phyloP scores from a whole-genome alignment of 1,140 invertebrate species.

The Drosophila novamexicana region DNA sequence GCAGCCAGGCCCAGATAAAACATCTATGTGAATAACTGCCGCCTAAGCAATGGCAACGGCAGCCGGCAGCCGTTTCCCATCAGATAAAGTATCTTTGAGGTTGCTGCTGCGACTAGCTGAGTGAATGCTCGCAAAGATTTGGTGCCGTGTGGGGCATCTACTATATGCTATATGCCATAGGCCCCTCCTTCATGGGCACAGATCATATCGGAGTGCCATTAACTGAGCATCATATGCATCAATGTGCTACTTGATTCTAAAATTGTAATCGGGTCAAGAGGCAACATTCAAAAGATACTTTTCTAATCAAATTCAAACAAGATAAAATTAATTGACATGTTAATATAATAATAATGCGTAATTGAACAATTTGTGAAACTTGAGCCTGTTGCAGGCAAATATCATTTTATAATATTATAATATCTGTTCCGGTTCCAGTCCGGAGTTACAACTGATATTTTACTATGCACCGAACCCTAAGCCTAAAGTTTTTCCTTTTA shows the following conservation, averaged over 20 bases:
- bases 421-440: no score
- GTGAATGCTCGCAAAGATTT: not conserved
- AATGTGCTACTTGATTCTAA: slow-evolving; percentile 19
- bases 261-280: slow-evolving; percentile 3
- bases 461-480: no score
- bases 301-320: not conserved
- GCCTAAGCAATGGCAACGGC: not conserved
- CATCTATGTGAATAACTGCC: slow-evolving; percentile 14
- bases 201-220: slow-evolving; percentile 24
- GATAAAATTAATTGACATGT: no score
- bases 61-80: slow-evolving; percentile 47
- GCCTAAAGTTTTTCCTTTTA: no score
- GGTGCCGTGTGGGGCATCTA: slow-evolving; percentile 4
- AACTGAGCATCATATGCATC: slow-evolving; percentile 22
- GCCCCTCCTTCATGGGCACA: not conserved
- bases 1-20: slow-evolving; percentile 35
- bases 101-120: slow-evolving; percentile 38
- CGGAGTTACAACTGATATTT: no score
- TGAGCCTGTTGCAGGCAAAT: no score
- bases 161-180: not conserved
- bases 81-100: slow-evolving; percentile 64
- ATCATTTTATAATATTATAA: no score
- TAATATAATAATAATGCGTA: no score
- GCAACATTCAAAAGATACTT: not conserved
- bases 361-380: no score